phyloP scores from a whole-genome alignment of 2,797 vertebrate species.

The Clarias pachynema region DNA sequence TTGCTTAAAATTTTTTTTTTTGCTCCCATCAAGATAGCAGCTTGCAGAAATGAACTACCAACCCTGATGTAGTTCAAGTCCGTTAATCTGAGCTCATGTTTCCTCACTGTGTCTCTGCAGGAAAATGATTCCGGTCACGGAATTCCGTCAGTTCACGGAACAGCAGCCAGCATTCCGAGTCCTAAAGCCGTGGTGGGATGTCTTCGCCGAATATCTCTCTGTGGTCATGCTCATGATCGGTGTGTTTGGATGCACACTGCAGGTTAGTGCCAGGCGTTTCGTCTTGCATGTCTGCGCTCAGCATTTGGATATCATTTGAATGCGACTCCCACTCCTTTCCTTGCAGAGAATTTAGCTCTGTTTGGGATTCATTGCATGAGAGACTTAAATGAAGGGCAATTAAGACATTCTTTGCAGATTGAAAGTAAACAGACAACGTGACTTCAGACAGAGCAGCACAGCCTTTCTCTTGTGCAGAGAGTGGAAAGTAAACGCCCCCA shows the following conservation, averaged over 20 bases:
- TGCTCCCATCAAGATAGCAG: not conserved
- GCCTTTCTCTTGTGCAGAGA: not conserved
- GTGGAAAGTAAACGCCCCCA: constrained; percentile 38
- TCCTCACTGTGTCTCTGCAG: constrained; percentile 64
- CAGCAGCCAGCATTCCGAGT: constrained; percentile 96
- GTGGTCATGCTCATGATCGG: constrained; percentile 99
- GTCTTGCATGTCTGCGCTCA: not conserved
- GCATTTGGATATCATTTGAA: constrained; percentile 42
- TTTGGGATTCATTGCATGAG: not conserved
- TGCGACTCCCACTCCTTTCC: constrained; percentile 11
- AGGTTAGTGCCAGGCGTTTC: constrained; percentile 77
- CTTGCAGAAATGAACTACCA: not conserved
- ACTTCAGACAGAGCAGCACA: constrained; percentile 1
- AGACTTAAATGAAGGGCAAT: not conserved
- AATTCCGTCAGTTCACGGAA: constrained; percentile 97
- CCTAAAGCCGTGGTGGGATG: constrained; percentile 99
- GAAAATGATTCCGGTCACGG: constrained; percentile 97
- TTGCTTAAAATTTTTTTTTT: not conserved
- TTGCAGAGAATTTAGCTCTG: not conserved
- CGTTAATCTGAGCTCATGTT: constrained; percentile 32
- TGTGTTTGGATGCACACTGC: constrained; percentile 95
- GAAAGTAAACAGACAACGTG: constrained; percentile 14
- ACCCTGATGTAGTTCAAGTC: constrained; percentile 10
- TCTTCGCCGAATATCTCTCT: constrained; percentile 95
- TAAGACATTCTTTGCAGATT: constrained; percentile 22